Evolutionary conservation across 1,140 invertebrate genomes (phyloP), one percentile per base, ranked within the genome.

Genomic region (Musca vetustissima): DNA sequence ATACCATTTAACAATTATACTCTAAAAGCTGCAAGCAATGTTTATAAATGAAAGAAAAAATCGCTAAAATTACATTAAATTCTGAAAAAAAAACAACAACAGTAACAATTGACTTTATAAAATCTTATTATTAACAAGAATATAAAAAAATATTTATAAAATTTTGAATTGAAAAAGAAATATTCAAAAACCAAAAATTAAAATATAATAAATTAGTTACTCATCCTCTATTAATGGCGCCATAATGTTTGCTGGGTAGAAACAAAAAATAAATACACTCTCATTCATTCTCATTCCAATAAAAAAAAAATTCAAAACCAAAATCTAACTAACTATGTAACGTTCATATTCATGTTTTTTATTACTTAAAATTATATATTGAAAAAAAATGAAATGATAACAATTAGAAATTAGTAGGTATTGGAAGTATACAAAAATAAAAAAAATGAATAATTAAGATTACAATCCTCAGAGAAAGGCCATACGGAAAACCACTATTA

Each of bases 11-110:
- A 43, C 36, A 43, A 43, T 13, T 43, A 43, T 43, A 43, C 25
- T 57, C 14, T 28, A 24, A n/a, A 28, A 57, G 53, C 53, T 57
- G 53, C 24, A 57, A 57, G 53, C 53, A 57, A 57, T 57, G 53
- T 57, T 76, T 78, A 76, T 75, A 75, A 74, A 76, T 75, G 70
- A 75, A 78, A 78, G 72, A 75, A 76, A 76, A 78, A 78, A 78
- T 71, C n/a, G 70, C 72, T 67, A 78, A 73, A 78, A 76, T 36
- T 19, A 32, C 24, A 52, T 47, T 22, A 43, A 75, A 78, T 78
- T 78, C 76, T 78, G 75, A 24, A 57, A 57, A 24, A 24, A 19
- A n/a, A n/a, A n/a, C 13, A n/a, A n/a, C n/a, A n/a, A 57, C 22
- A 28, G 17, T 52, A 52, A 52, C 17, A 52, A 52, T 8, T 52